Evolutionary conservation across 2,113 vertebrate genomes (phyloP).

Genomic region (Gymnocephalus cernua): DNA sequence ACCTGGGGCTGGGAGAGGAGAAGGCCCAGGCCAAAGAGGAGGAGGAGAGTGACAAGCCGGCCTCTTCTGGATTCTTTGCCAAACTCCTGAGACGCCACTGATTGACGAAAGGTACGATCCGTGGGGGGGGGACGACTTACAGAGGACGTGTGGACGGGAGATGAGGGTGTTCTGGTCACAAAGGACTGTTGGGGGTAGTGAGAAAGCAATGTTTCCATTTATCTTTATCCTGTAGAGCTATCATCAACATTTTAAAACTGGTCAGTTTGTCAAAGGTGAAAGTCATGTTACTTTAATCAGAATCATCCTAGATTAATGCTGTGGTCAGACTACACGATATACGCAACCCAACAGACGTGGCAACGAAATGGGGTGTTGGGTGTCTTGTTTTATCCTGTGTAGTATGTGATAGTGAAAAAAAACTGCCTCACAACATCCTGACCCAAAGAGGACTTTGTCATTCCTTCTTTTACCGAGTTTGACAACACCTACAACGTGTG

Average conservation of each 20-base stretch:
- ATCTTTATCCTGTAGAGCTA: constrained; percentile 22
- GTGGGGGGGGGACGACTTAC: constrained; percentile 6
- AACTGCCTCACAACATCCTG: background rate
- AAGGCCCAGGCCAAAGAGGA: constrained; percentile 66
- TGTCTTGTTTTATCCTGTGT: background rate
- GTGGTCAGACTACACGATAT: constrained; percentile 12
- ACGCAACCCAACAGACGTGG: too few relatives aligned
- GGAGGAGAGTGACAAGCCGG: constrained; percentile 76
- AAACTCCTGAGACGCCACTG: constrained; percentile 93
- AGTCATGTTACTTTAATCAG: background rate
- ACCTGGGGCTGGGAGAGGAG: constrained; percentile 85
- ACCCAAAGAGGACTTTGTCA: background rate
- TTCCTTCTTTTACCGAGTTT: background rate
- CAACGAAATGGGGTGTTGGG: background rate
- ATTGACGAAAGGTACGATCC: constrained; percentile 17
- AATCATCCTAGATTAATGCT: background rate
- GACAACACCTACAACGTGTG: background rate
- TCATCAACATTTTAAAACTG: constrained; percentile 10
- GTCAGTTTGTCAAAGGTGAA: background rate
- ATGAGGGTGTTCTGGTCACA: background rate
- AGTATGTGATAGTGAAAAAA: too few relatives aligned
- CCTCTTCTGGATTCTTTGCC: constrained; percentile 90
- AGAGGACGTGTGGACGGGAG: constrained; percentile 43
- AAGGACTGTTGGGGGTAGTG: background rate
- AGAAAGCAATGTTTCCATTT: constrained; percentile 43